A percentile compares a stretch with the other conserved stretches of the same genome.
These are phyloP conservation scores for Diaphora mendica DNA, from an alignment of 2,888 invertebrate genomes.

Conservation along the genomic window DNA sequence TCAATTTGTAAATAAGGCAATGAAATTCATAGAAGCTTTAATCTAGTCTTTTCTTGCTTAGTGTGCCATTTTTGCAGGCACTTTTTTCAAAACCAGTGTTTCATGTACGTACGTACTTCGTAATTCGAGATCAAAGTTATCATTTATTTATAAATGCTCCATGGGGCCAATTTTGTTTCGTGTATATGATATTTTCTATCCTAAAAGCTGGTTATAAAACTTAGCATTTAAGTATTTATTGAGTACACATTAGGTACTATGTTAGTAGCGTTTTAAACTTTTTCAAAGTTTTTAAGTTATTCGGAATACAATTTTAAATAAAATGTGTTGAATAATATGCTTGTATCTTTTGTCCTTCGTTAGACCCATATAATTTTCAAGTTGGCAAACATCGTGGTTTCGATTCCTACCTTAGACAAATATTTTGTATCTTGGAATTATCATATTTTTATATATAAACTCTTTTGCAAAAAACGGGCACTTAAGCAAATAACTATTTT, in stretches of 20 bases:
- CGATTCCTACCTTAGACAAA: not conserved
- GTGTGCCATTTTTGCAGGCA: slow-evolving; percentile 77
- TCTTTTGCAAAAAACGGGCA: too few relatives aligned
- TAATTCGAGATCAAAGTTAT: slow-evolving; percentile 69
- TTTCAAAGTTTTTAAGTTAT: slow-evolving; percentile 85
- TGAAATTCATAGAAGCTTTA: slow-evolving; percentile 83
- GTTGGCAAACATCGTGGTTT: not conserved
- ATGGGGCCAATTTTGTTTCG: slow-evolving; percentile 79
- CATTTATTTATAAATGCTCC: slow-evolving; percentile 65
- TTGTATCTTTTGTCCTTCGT: slow-evolving; percentile 36
- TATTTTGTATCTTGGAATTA: not conserved
- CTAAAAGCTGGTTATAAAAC: slow-evolving; percentile 69
- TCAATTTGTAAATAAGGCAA: slow-evolving; percentile 66
- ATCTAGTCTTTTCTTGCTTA: slow-evolving; percentile 84
- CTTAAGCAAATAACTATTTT: too few relatives aligned
- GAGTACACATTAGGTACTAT: slow-evolving; percentile 69
- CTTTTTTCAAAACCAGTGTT: slow-evolving; percentile 68
- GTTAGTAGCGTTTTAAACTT: slow-evolving; percentile 80
- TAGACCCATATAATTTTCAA: not conserved
- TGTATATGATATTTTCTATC: slow-evolving; percentile 65
- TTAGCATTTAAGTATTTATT: slow-evolving; percentile 84
- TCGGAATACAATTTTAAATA: slow-evolving; percentile 81
- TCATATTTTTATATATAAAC: too few relatives aligned
- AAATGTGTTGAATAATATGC: slow-evolving; percentile 75
- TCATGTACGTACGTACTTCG: slow-evolving; percentile 44